A percentile compares a stretch with the other conserved stretches of the same genome.
These are phyloP conservation scores for Drosophila trichaetosa DNA, from an alignment of 2,888 invertebrate species.

Conservation along the genomic window DNA sequence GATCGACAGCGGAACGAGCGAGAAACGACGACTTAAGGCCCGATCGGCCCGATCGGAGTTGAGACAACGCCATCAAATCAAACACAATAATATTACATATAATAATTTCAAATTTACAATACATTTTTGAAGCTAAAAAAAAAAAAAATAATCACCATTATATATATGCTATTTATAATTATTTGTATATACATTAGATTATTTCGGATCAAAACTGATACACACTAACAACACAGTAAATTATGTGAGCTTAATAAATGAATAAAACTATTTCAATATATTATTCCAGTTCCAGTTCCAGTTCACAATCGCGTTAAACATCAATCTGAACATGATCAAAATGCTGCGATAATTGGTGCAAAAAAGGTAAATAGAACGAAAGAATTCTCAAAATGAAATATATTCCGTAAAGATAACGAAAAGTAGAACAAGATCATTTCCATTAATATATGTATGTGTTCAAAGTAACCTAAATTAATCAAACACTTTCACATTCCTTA, in stretches of 20 bases:
- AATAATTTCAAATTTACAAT: background rate
- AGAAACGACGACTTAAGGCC: conserved; percentile 10
- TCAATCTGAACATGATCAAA: background rate
- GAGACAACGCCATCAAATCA: background rate
- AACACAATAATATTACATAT: background rate
- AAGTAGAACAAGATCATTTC: background rate
- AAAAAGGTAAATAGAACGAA: background rate
- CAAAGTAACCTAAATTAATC: background rate
- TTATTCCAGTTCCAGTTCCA: background rate
- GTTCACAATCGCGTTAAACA: background rate
- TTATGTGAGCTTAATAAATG: background rate
- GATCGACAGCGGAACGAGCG: conserved; percentile 34
- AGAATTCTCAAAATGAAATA: background rate
- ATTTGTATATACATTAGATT: background rate
- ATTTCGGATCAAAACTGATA: background rate
- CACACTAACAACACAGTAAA: background rate
- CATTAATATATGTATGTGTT: background rate
- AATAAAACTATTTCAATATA: background rate
- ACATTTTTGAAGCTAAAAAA: background rate
- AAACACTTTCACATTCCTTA: background rate
- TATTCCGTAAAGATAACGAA: background rate
- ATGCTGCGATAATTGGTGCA: background rate
- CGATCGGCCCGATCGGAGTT: conserved; percentile 23
- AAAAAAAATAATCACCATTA: background rate
- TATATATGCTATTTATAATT: background rate